Evolutionary conservation across 2,113 vertebrate genomes (phyloP), one percentile per base, ranked within the genome.

Genomic region (Morone chrysops): DNA sequence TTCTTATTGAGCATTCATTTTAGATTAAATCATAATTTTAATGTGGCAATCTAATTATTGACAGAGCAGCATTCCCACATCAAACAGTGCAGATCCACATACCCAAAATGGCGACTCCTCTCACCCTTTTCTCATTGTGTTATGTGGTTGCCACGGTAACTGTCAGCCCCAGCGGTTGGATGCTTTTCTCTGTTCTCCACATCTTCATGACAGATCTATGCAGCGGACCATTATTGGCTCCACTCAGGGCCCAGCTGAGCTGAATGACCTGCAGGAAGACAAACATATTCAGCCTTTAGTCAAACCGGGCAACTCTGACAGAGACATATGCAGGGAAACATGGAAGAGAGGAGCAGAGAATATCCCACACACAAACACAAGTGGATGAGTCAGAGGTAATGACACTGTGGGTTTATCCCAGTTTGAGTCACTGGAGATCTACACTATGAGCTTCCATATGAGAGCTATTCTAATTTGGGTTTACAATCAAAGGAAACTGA

Each of bases 81-180:
- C 63, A 81, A 47, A 68, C 43, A 13, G 59, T 70, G 56, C 83
- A 80, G 73, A 79, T 41, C 80, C 82, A 41, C 83, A 78, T 38
- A 70, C 72, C 54, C 83, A 91, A 91, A 90, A 92, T 93, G 87
- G 84, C 88, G 71, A 36, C 69, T 82, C 31, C 43, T 31, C 53
- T 80, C 25, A 18, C 50, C 60, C 62, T 45, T 47, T 53, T 62
- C 45, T 79, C 41, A 59, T 36, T 84, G 81, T 80, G 67, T 84
- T 78, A 62, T 65, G 43, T 43, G 61, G 91, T 92, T 92, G 75
- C 88, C 69, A 82, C 20, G 9, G 83, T 72, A 87, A 89, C 90
- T 57, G 68, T 82, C 78, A 73, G 66, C 73, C 73, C 70, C 60
- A 72, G 77, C 6, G 0, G 0, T 31, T 76, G 74, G 71, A 73